Evolutionary conservation across 2,113 vertebrate genomes (phyloP).

Genomic region (Sclerurus mexicanus): DNA sequence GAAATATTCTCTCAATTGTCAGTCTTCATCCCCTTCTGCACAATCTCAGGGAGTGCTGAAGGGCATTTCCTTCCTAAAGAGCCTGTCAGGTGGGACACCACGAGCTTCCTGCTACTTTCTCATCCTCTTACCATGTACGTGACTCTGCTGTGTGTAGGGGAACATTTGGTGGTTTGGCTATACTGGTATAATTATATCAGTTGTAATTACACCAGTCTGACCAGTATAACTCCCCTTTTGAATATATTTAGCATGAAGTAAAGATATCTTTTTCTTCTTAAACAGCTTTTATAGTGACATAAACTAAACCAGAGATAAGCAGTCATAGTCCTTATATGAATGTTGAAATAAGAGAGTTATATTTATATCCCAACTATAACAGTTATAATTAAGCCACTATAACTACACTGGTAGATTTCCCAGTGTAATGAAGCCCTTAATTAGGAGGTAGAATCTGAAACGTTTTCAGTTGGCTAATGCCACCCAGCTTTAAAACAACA

Average conservation of each 20-base stretch:
- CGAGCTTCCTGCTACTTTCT: background rate
- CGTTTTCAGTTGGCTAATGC: background rate
- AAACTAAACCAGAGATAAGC: constrained; percentile 18
- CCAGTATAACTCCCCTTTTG: background rate
- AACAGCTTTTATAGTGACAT: background rate
- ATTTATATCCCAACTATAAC: background rate
- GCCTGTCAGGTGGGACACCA: background rate
- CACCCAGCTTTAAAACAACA: background rate
- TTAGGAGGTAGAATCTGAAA: background rate
- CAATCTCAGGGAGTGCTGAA: background rate
- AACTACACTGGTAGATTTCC: background rate
- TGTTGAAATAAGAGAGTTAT: background rate
- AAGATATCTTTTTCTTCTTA: background rate
- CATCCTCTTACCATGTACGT: background rate
- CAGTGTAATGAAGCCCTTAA: background rate
- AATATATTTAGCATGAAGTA: background rate
- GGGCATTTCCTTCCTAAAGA: background rate
- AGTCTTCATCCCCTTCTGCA: background rate
- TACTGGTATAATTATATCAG: background rate
- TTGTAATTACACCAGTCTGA: background rate
- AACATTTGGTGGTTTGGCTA: background rate
- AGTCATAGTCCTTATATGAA: background rate
- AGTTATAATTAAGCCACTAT: background rate
- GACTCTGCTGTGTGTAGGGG: background rate
- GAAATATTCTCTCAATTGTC: background rate